Evolutionary conservation across 1,140 invertebrate species (phyloP), one percentile per base, ranked within the genome.

Genomic region (Patella vulgata): DNA sequence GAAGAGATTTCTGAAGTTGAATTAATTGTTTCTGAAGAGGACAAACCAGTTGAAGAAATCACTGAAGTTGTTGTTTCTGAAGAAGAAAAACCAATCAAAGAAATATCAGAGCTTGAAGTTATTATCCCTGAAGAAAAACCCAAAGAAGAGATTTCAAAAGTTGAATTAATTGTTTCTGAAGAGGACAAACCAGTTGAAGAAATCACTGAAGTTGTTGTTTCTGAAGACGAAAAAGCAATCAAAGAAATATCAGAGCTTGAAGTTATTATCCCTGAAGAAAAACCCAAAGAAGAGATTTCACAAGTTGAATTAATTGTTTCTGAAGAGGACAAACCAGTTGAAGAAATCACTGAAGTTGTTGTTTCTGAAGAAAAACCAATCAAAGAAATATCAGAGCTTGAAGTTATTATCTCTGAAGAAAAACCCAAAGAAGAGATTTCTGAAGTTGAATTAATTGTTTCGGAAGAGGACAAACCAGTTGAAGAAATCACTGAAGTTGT

Each of bases 91-190:
- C 17, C 36, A 42, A 40, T 23, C 25, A 51, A 27, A 33, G 56
- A 33, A 48, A 48, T 17, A 4, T n/a, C 23, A n/a, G n/a, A n/a
- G n/a, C n/a, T n/a, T 23, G 17, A 51, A 65, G 3, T 27, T 6
- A 25, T 19, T 30, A 39, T 40, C 2, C 23, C 50, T 60, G 52
- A 62, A 62, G 19, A 27, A 17, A 44, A 33, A 54, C 23, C 36
- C 43, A 54, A 53, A 17, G 17, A 42, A 47, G 30, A 57, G 8
- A 44, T 51, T 17, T 55, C 46, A 23, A 46, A 55, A 53, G 36
- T 19, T 31, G 36, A 51, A 27, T 28, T 63, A 40, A 36, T 31
- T 39, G 52, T 63, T 51, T 43, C 36, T 23, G 51, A 55, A 65
- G 50, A 54, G 21, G n/a, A n/a, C n/a, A 47, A 59, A 19, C 48